Conservation (phyloP, 2,113 vertebrate genomes). For the Hippocampus mohnikei region DNA sequence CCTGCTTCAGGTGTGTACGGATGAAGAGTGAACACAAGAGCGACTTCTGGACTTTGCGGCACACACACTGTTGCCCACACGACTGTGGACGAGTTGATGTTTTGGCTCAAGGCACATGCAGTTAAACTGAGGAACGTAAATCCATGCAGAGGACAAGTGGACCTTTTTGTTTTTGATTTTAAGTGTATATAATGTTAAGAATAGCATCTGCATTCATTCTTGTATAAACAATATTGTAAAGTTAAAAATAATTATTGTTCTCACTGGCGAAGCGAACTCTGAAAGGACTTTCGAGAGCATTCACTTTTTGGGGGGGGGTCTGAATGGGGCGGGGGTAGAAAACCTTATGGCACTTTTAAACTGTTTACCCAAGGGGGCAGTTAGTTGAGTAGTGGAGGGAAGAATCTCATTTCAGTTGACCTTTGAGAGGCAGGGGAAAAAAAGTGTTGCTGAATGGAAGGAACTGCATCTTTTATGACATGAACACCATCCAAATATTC, state of each 20-base stretch:
- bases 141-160: constrained; percentile 59
- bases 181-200: constrained; percentile 75
- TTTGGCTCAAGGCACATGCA: constrained; percentile 63
- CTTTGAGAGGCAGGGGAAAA: constrained; percentile 26
- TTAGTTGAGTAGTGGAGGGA: constrained; percentile 43
- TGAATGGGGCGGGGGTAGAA: constrained; percentile 12
- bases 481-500: constrained; percentile 53
- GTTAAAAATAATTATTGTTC: constrained; percentile 67
- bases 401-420: constrained; percentile 27
- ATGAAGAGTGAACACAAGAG: constrained; percentile 86
- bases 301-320: constrained; percentile 28
- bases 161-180: constrained; percentile 15
- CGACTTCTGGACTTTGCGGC: constrained; percentile 72
- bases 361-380: constrained; percentile 58
- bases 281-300: constrained; percentile 54
- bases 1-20: constrained; percentile 88
- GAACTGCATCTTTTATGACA: constrained; percentile 43
- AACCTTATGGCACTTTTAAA: constrained; percentile 68
- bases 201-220: constrained; percentile 69
- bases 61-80: constrained; percentile 10
- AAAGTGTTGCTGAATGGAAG: constrained; percentile 34
- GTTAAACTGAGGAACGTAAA: constrained; percentile 67
- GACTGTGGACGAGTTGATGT: constrained; percentile 51
- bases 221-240: constrained; percentile 81
- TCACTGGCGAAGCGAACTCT: constrained; percentile 55